Evolutionary conservation across 2,797 vertebrate genomes (phyloP).

Genomic region (Rhabdophis nuchalis): DNA sequence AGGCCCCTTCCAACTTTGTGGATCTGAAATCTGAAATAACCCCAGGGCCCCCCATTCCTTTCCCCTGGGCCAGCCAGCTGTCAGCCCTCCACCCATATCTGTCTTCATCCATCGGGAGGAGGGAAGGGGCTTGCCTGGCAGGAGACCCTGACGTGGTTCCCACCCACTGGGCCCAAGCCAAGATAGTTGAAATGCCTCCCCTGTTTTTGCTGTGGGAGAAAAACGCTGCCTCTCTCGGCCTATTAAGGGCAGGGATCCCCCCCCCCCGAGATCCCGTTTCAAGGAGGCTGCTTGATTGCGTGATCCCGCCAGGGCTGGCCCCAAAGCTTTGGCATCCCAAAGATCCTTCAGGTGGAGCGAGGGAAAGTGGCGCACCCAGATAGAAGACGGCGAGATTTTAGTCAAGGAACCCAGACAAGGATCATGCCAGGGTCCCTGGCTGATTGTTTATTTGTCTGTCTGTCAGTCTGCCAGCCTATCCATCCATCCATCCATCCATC

Average conservation of each 20-base stretch:
- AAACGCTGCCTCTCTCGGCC: not conserved
- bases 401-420: not conserved
- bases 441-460: too few species aligned
- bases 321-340: not conserved
- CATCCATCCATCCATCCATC: too few species aligned
- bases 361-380: not conserved
- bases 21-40: too few species aligned
- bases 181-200: not conserved
- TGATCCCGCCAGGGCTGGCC: not conserved
- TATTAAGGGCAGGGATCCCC: not conserved
- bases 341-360: not conserved
- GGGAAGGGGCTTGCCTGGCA: not conserved
- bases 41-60: not conserved
- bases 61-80: not conserved
- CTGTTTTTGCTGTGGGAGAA: not conserved
- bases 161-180: not conserved
- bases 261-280: not conserved
- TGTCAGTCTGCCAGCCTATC: too few species aligned
- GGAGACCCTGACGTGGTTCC: not conserved
- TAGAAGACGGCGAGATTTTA: not conserved
- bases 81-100: not conserved
- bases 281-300: not conserved
- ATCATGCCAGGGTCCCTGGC: not conserved
- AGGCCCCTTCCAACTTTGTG: too few species aligned
- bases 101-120: not conserved